These are phyloP conservation scores for Urocynchramus pylzowi DNA, from an alignment of 2,113 vertebrate species.

Conservation along the genomic window DNA sequence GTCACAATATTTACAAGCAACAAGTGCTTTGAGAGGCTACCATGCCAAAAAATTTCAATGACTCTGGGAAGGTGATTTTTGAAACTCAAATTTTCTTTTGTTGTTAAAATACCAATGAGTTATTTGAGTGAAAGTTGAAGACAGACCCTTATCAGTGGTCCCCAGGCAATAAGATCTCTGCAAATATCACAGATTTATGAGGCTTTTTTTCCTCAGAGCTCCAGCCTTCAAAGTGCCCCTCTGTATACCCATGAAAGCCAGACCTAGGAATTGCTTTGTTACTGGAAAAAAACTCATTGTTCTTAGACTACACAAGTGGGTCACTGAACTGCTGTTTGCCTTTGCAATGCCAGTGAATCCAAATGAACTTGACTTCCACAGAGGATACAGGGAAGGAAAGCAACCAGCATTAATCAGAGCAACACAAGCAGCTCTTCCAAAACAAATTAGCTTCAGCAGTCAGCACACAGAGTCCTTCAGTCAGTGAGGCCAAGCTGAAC, in stretches of 20 bases:
- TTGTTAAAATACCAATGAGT: background rate
- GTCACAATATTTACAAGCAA: background rate
- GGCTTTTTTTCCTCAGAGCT: background rate
- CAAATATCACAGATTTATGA: background rate
- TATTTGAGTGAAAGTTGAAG: background rate
- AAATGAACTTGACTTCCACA: background rate
- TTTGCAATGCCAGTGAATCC: background rate
- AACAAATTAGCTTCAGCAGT: background rate
- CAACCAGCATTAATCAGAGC: background rate
- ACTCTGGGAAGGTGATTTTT: background rate
- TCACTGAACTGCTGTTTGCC: slow-evolving; percentile 8
- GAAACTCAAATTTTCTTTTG: background rate
- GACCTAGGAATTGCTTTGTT: background rate
- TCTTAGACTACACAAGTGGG: background rate
- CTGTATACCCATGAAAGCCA: background rate
- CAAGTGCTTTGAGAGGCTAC: background rate
- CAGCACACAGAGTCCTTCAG: slow-evolving; percentile 21
- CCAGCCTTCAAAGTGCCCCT: background rate
- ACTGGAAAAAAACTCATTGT: background rate
- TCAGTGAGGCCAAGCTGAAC: background rate
- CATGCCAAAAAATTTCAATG: background rate
- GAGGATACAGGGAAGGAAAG: background rate
- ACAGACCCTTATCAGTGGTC: background rate
- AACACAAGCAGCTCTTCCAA: slow-evolving; percentile 8
- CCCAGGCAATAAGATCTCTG: background rate